phyloP scores from a whole-genome alignment of 2,797 vertebrate genomes.

The Gallirallus australis region DNA sequence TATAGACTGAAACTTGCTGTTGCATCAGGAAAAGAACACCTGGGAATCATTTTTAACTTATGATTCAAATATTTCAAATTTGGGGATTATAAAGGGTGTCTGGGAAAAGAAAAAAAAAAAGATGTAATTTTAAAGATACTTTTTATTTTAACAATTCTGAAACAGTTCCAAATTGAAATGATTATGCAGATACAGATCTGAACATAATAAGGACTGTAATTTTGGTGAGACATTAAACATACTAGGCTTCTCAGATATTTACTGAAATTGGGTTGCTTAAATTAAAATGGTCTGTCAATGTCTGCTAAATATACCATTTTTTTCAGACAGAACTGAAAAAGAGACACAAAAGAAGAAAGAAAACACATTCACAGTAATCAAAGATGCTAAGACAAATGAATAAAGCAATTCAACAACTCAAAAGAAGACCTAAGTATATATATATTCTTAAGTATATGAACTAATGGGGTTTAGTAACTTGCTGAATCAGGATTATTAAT shows the following conservation, averaged over 20 bases:
- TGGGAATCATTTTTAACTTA: conserved; percentile 10
- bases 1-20: background rate
- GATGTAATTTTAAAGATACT: background rate
- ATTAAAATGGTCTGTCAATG: background rate
- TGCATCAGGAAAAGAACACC: conserved; percentile 17
- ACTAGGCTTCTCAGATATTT: background rate
- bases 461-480: background rate
- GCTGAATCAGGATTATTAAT: background rate
- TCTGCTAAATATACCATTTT: background rate
- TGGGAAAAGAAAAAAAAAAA: background rate
- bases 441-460: background rate
- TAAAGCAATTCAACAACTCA: background rate
- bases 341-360: background rate
- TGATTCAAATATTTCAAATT: conserved; percentile 33
- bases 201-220: background rate
- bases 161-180: background rate
- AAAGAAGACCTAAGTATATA: background rate
- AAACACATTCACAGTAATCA: background rate
- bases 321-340: background rate
- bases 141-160: background rate
- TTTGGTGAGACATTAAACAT: background rate
- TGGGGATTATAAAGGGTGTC: background rate
- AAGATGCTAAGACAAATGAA: background rate
- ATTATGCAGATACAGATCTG: background rate
- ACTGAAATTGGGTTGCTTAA: background rate